Evolutionary conservation across 2,888 invertebrate genomes (phyloP), one percentile per base, ranked within the genome.

Genomic region (Rotaria sp.): DNA sequence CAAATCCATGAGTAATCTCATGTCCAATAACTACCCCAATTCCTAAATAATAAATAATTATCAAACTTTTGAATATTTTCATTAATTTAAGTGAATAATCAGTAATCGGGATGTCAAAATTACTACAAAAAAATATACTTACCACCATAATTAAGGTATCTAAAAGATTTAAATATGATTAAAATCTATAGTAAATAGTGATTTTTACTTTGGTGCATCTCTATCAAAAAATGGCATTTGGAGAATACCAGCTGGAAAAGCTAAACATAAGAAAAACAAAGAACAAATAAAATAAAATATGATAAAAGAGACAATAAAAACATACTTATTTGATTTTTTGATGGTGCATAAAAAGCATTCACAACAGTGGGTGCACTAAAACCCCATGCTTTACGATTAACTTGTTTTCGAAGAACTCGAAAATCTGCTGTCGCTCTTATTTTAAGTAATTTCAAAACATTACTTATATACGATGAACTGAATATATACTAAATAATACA

Each of bases 281-380:
- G 2, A n/a, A 30, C 0, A 30, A 59, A 11, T 8, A n/a, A 45
- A 45, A 45, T 45, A 45, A 13, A 45, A 45, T n/a, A 13, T 2
- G 10, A 59, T n/a, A n/a, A 30, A 13, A 13, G n/a, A 3, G 67
- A 30, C 35, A 35, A 67, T 0, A 18, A 35, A 18, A 30, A 67
- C 18, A 55, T 92, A 95, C 95, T 95, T 87, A 96, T 96, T 90
- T 96, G 95, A 90, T 96, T 96, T 90, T 94, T 95, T 90, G 96
- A 95, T 0, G 96, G 95, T 91, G 95, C 95, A 91, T 96, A 96
- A 92, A 96, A 96, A 5, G 96, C 96, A 91, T 96, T 96, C 13
- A 96, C 95, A 24, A 95, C 88, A 38, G 90, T 90, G 41, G 86
- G 84, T 50, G 86, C 67, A 26, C 57, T 57, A 48, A 38, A 67